Evolutionary conservation across 1,140 invertebrate genomes (phyloP).

Genomic region (Lepidotrigona ventralis): DNA sequence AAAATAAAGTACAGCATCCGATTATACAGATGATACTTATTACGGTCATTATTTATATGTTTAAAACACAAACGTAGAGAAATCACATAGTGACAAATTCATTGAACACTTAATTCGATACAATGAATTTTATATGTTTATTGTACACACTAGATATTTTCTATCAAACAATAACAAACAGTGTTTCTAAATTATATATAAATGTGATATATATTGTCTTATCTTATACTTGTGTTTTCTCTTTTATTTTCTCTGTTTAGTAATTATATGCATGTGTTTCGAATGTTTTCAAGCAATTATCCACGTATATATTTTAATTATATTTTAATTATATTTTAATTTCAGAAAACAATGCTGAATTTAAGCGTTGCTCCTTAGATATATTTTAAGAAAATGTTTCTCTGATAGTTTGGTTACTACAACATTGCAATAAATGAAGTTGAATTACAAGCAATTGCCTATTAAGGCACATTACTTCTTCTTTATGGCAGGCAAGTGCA

Average conservation of each 20-base stretch:
- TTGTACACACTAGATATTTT: neutral
- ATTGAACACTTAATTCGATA: neutral
- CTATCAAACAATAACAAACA: neutral
- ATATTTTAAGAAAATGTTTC: neutral
- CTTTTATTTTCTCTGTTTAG: neutral
- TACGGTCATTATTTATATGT: neutral
- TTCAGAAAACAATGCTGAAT: neutral
- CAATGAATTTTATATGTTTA: neutral
- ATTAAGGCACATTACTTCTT: slow-evolving; percentile 91
- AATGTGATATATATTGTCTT: slow-evolving; percentile 3
- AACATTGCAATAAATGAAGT: slow-evolving; percentile 78
- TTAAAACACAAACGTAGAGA: neutral
- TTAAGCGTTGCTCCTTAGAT: neutral
- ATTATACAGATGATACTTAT: neutral
- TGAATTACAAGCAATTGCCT: slow-evolving; percentile 85
- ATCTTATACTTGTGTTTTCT: too few species aligned
- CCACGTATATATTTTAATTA: too few species aligned
- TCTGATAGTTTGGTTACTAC: too few species aligned
- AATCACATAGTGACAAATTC: neutral
- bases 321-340: neutral
- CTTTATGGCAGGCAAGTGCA: slow-evolving; percentile 88
- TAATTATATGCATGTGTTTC: neutral
- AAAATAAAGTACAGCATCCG: neutral
- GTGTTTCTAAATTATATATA: neutral
- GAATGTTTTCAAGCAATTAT: neutral